Conservation (phyloP, 2,113 vertebrate genomes). For the Zapus hudsonius region DNA sequence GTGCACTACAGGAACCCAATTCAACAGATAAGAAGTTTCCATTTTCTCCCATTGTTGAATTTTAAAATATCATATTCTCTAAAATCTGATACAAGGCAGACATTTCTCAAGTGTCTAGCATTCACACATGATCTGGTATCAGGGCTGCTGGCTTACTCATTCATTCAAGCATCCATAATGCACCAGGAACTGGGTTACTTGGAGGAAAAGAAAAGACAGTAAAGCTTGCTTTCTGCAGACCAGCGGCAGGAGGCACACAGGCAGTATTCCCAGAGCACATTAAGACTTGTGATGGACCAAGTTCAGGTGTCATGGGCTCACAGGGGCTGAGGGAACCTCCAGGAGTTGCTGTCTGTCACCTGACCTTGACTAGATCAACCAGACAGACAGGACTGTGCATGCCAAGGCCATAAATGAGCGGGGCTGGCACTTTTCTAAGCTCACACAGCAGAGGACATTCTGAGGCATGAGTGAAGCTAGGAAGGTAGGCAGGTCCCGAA, state of each 20-base stretch:
- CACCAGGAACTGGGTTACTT: background rate
- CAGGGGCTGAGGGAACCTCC: background rate
- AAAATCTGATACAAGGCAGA: background rate
- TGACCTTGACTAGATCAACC: background rate
- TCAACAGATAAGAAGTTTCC: background rate
- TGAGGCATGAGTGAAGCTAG: background rate
- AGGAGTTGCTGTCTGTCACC: background rate
- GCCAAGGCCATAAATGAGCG: background rate
- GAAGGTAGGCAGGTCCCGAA: background rate
- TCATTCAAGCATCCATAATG: background rate
- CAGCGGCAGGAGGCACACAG: background rate
- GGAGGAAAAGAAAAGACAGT: background rate
- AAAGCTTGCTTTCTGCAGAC: no score
- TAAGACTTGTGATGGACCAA: background rate
- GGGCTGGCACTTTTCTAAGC: background rate
- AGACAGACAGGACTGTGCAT: fast-evolving
- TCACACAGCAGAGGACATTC: fast-evolving
- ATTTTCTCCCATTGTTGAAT: background rate
- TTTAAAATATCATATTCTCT: constrained; percentile 21
- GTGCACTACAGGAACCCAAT: background rate
- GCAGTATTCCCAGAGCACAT: background rate
- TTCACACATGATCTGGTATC: fast-evolving
- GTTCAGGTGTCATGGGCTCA: background rate
- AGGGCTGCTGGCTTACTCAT: background rate
- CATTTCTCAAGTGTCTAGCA: background rate